Percentiles rank a stretch among this genome's conserved stretches.
Evolutionary conservation across 1,140 invertebrate species (phyloP).

Genomic region (Drosophila santomea): DNA sequence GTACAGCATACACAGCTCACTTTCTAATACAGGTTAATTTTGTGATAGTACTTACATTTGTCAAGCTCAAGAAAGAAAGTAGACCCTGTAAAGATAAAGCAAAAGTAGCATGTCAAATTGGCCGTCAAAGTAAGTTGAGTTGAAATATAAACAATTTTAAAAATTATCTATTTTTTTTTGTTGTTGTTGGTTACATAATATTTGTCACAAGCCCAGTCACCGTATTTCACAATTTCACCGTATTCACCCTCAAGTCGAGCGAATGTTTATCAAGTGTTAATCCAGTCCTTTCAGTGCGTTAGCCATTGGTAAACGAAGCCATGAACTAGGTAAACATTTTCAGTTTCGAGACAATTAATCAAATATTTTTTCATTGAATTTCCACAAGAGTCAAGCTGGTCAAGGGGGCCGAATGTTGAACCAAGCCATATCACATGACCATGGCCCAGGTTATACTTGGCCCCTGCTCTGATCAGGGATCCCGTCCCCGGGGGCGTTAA

Average conservation of each 20-base stretch:
- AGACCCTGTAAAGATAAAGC: conserved; percentile 7
- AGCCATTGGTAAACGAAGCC: conserved; percentile 53
- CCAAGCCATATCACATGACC: conserved; percentile 55
- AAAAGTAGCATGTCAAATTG: background rate
- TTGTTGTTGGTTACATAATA: too few relatives aligned
- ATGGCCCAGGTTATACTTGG: conserved; percentile 16
- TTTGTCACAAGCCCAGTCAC: background rate
- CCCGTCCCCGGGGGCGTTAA: conserved; percentile 57
- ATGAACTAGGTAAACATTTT: conserved; percentile 70
- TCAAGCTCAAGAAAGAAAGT: conserved; percentile 6
- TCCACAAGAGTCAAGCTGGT: conserved; percentile 2
- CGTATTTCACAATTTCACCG: too few relatives aligned
- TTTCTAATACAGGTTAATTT: background rate
- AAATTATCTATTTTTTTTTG: background rate
- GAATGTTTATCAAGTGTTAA: conserved; percentile 4
- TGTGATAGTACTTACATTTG: conserved; percentile 9
- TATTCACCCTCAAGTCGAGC: background rate
- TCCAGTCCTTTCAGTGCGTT: conserved; percentile 11
- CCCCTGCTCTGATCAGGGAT: background rate
- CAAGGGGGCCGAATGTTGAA: conserved; percentile 50
- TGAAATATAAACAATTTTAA: background rate
- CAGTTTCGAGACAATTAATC: conserved; percentile 75
- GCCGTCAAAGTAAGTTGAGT: conserved; percentile 1
- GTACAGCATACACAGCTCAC: background rate
- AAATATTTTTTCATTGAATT: conserved; percentile 77